Evolutionary conservation across 1,140 invertebrate genomes (phyloP), one percentile per base, ranked within the genome.

Genomic region (Ceratosolen solmsi): DNA sequence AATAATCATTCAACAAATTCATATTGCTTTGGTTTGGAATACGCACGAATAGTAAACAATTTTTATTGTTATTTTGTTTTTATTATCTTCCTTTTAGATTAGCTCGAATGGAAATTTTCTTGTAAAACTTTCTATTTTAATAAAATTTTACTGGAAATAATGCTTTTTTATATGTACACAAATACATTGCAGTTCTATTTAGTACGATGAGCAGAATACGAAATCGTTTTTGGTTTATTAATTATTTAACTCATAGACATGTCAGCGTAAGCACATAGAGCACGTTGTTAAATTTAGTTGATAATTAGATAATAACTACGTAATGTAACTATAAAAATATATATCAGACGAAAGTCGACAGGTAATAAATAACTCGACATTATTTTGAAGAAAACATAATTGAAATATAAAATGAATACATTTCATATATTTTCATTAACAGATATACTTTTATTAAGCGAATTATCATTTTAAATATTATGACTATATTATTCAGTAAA

Each of bases 21-120:
- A 83, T 88, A 88, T 88, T 88, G 86, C 87, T 88, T 87, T 88
- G 86, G 86, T 87, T 87, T 87, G 85, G 86, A 83, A 85, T 84
- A 85, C 83, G 84, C 76, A 84, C 36, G 83, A 86, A 85, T 82
- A 85, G 38, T 79, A 56, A 84, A 85, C 70, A 85, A 85, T 80
- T 83, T 51, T 80, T 78, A 85, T 63, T 75, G 74, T 82, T 72
- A 68, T 83, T 56, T 83, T 11, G 36, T 68, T 38, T 70, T 63
- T 74, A 70, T 70, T 84, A 71, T 54, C 68, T 76, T 81, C 84
- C 58, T 54, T n/a, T n/a, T n/a, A 33, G 22, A 15, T 77, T 41
- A 49, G 54, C 70, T 63, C 46, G 54, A 82, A 70, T 58, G 27
- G 25, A 56, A 2, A 82, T 30, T 77, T 71, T 60, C 5, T 4